Evolutionary conservation across 2,113 vertebrate genomes (phyloP), one percentile per base, ranked within the genome.

Genomic region (Bos javanicus): DNA sequence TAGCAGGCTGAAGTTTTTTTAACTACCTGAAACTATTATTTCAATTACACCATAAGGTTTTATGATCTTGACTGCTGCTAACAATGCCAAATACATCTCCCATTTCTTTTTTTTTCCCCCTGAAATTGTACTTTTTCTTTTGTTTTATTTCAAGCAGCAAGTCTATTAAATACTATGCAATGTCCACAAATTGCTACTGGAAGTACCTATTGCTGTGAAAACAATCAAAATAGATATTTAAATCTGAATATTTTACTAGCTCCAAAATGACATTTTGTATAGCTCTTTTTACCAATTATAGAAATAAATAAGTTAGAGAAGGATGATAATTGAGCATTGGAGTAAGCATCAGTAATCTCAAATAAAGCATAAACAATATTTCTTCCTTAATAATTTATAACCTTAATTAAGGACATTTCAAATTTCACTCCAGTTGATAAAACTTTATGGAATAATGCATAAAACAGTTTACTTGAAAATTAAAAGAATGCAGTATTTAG

Each of bases 11-110:
- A 94, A 94, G 36, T 28, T 83, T 88, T 80, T 57, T 78, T 89
- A 97, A 90, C 5, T 80, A 16, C 62, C 33, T 86, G 23, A 90
- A 88, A 67, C 11, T 86, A 10, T 93, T 91, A 94, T 81, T 97
- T 96, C 88, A 90, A 89, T 96, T 80, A 94, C 26, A 93, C 7
- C 43, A 95, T 80, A 92, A 74, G 11, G 10, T 87, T 91, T 97
- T 87, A 94, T 81, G 90, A 90, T 98, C 48, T 95, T 64, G 36
- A 82, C 52, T 90, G 28, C 52, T 90, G 28, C 6, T 96, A 95
- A 60, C 39, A 93, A 85, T 86, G 57, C 85, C 15, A 85, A 92
- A 95, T 90, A 19, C 39, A 92, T 78, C 43, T 91, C 95, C 11
- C 13, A 54, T 88, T 96, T 88, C 82, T 78, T 33, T 80, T 92